phyloP scores from a whole-genome alignment of 2,888 invertebrate species.

The Cerastis leucographa region DNA sequence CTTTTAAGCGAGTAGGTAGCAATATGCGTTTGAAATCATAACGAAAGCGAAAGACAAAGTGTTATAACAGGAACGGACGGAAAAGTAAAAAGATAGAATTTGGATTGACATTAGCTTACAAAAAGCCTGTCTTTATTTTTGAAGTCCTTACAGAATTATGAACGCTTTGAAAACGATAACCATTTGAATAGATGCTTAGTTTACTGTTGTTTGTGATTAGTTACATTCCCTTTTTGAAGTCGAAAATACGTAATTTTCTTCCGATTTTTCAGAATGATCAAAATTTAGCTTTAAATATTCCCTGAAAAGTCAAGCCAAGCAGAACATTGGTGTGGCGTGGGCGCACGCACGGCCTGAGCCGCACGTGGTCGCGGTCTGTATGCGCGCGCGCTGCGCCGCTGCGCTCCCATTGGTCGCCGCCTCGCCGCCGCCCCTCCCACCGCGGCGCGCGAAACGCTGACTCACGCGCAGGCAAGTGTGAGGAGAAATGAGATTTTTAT shows the following conservation, averaged over 20 bases:
- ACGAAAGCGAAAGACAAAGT: not conserved
- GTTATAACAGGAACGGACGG: not conserved
- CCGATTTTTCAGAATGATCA: no score
- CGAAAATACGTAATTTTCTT: no score
- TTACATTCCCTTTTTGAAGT: no score
- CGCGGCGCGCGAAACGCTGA: constrained; percentile 75
- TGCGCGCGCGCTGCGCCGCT: constrained; percentile 77
- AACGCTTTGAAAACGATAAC: not conserved
- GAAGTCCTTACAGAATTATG: not conserved
- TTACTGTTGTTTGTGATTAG: no score
- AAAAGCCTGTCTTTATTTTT: not conserved
- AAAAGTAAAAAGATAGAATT: not conserved
- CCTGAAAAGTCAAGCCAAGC: constrained; percentile 1
- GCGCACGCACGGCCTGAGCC: constrained; percentile 66
- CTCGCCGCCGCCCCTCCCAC: constrained; percentile 86
- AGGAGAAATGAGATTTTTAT: constrained; percentile 48
- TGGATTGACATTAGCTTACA: not conserved
- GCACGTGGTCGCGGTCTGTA: constrained; percentile 79
- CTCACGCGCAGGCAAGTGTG: constrained; percentile 71
- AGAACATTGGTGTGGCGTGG: constrained; percentile 50
- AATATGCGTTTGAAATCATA: not conserved
- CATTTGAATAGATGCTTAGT: no score
- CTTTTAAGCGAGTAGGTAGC: not conserved
- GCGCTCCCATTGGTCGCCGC: constrained; percentile 81
- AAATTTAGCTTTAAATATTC: not conserved